Evolutionary conservation across 2,113 vertebrate genomes (phyloP).

Genomic region (Periophthalmodon schlosseri): DNA sequence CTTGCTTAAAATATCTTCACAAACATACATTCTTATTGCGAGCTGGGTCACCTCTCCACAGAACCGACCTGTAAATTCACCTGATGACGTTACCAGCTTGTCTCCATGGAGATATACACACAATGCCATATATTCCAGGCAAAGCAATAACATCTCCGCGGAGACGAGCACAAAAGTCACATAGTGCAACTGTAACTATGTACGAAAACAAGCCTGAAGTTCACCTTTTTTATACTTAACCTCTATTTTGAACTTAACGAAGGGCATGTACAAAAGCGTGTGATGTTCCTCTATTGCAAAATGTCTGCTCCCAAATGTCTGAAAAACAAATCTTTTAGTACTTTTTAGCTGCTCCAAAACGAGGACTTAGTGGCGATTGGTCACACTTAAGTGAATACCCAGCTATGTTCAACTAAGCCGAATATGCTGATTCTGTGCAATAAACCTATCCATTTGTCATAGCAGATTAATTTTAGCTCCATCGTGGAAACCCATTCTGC

Average conservation of each 20-base stretch:
- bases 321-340: slow-evolving; percentile 10
- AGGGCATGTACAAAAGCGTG: background rate
- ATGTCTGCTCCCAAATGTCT: background rate
- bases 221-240: background rate
- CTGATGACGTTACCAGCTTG: too few relatives aligned
- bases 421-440: slow-evolving; percentile 28
- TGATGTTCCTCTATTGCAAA: background rate
- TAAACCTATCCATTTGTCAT: slow-evolving; percentile 30
- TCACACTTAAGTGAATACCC: slow-evolving; percentile 8
- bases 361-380: slow-evolving; percentile 11
- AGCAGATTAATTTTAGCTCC: slow-evolving; percentile 33
- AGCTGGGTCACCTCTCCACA: too few relatives aligned
- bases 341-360: background rate
- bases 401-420: slow-evolving; percentile 8
- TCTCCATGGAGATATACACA: too few relatives aligned
- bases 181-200: background rate
- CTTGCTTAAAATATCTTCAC: too few relatives aligned
- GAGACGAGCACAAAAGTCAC: background rate
- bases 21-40: too few relatives aligned
- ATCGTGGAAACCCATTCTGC: slow-evolving; percentile 14
- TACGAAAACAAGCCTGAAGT: background rate
- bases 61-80: too few relatives aligned
- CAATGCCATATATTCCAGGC: too few relatives aligned
- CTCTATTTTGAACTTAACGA: background rate
- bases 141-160: too few relatives aligned